Base-by-base conservation (phyloP, 2,797 vertebrate species). In the Enteromius anoplus region DNA sequence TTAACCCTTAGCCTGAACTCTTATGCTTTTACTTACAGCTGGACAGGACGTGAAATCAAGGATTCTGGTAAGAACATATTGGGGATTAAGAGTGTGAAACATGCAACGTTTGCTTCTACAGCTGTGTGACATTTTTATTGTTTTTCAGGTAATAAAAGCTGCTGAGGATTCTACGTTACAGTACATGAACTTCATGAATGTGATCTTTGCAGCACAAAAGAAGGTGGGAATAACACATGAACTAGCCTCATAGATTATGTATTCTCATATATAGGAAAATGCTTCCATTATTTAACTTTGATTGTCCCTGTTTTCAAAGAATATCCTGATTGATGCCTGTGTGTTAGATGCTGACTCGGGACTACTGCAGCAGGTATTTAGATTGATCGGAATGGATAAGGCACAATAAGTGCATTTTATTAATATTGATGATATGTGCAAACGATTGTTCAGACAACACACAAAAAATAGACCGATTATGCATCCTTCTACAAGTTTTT, bases 141-240 rank as follows among this genome's bases (percentile, higher is more conserved):
- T 51, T 23, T 84, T 69, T 73, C 42, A 99, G 98, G 97, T 99
- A 80, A 95, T 99, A 60, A 99, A 99, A 93, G 97, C 98, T 3
- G 96, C 98, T 0, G 96, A 97, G 75, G 98, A 99, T 91, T 98
- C 96, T 0, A 94, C 98, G 0, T 83, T 95, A 45, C 98, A 99
- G 84, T 99, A 99, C 79, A 99, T 99, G 98, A 99, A 99, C 92
- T 98, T 99, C 91, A 99, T 99, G 98, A 99, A 99, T 3, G 96
- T 98, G 71, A 97, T 98, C 92, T 99, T 99, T 21, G 97, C 98
- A 0, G 97, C 98, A 5, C 98, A 99, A 90, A 99, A 99, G 64
- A 97, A 98, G 96, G 98, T 99, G 32, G 26, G 15, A 0, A 3
- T 62, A 19, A 62, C 5, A 65, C 5, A 3, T 26, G 26, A 47